Base-by-base conservation (phyloP, 2,797 vertebrate species). In the Remorina albescens region DNA sequence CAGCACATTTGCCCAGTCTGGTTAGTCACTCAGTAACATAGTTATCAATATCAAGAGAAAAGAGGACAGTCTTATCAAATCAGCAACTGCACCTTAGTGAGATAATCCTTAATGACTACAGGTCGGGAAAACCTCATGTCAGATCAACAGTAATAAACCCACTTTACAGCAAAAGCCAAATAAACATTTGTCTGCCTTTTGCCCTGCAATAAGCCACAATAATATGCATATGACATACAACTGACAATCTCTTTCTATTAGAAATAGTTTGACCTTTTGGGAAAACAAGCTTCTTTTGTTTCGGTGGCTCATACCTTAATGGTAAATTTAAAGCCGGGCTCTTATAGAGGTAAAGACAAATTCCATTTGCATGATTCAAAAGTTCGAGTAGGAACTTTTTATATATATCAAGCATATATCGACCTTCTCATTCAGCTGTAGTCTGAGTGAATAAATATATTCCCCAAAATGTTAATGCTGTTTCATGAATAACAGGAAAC, bases 1-100 rank as follows among this genome's bases (percentile, higher is more conserved):
- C 55, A 59, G 66, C 54, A 64, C 51, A 74, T 76, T 79, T 61
- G 55, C 50, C 50, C 28, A 59, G 62, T 49, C 59, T 50, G 53
- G 61, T 55, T 68, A 21, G 90, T 92, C 86, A 91, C 53, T 91
- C 68, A 92, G 74, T 93, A 93, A 93, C 89, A 67, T 67, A 59
- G 66, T 79, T 89, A 88, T 91, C 86, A 64, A 72, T 85, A 84
- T 88, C 77, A 88, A 86, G 78, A 85, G 74, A 85, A 85, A 83
- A 67, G 41, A 74, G 71, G 72, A 74, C 59, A 56, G 65, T 77
- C 67, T 91, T 87, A 86, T 90, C 84, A 41, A 15, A 42, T 44
- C 62, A 63, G 70, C 80, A 66, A 67, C n/a, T 66, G 64, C 69
- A 67, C 69, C 68, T 67, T 63, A 65, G 69, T 85, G 28, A 82